These are phyloP conservation scores for Cathartes aura DNA, from an alignment of 2,113 vertebrate species.

Conservation along the genomic window DNA sequence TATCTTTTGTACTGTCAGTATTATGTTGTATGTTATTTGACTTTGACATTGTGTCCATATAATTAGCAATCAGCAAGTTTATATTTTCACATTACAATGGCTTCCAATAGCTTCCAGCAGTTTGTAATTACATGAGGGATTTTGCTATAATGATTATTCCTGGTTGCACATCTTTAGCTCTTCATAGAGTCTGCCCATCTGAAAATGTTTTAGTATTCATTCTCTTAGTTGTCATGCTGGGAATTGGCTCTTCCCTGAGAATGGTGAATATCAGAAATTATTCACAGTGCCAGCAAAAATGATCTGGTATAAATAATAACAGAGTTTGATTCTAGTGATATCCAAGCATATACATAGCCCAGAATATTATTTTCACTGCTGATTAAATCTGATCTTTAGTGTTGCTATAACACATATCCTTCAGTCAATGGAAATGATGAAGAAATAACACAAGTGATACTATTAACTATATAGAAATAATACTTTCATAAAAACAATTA, in stretches of 20 bases:
- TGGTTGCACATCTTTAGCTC: neutral
- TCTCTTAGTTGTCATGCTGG: neutral
- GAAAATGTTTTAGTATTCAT: slow-evolving; percentile 4
- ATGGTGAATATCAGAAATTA: neutral
- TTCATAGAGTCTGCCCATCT: neutral
- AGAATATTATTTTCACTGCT: neutral
- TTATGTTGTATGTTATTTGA: neutral
- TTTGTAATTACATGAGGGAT: neutral
- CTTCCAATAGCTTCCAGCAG: slow-evolving; percentile 16
- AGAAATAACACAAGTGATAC: neutral
- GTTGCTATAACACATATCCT: neutral
- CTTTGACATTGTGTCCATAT: slow-evolving; percentile 8
- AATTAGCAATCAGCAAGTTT: slow-evolving; percentile 45
- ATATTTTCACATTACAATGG: slow-evolving; percentile 12
- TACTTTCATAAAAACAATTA: neutral
- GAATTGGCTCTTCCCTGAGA: neutral
- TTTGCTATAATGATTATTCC: slow-evolving; percentile 7
- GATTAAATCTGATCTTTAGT: neutral
- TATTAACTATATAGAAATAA: neutral
- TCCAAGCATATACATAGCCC: neutral
- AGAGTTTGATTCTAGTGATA: neutral
- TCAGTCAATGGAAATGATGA: neutral
- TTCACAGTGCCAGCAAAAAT: neutral
- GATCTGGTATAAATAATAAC: neutral
- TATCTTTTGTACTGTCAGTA: neutral